Percentiles rank a stretch among this genome's conserved stretches.
These are phyloP conservation scores for Apodemia zela DNA, from an alignment of 2,888 invertebrate genomes.

Conservation along the genomic window DNA sequence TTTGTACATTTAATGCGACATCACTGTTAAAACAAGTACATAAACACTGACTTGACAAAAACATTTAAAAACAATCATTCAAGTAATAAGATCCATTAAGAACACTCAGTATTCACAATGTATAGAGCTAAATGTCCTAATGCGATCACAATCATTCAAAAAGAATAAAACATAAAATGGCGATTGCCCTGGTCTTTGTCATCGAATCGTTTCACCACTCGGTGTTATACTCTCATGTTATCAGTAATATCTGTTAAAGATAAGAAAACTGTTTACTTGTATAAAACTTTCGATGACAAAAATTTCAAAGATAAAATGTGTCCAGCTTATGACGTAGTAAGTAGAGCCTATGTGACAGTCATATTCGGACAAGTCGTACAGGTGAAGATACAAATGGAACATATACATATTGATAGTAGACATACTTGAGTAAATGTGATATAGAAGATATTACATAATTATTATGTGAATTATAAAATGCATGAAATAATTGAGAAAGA, in stretches of 20 bases:
- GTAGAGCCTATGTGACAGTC: conserved; percentile 43
- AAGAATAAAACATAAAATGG: conserved; percentile 56
- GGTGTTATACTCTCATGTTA: neutral
- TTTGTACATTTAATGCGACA: conserved; percentile 45
- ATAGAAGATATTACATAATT: conserved; percentile 42
- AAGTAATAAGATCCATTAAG: conserved; percentile 50
- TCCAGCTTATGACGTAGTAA: conserved; percentile 48
- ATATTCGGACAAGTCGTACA: conserved; percentile 45
- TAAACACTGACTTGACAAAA: conserved; percentile 49
- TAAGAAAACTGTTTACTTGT: neutral
- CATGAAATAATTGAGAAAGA: conserved; percentile 45
- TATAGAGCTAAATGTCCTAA: conserved; percentile 53
- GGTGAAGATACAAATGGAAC: conserved; percentile 46
- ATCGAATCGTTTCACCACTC: conserved; percentile 32
- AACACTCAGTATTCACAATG: conserved; percentile 63
- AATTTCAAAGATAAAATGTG: conserved; percentile 41
- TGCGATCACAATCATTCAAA: conserved; percentile 66
- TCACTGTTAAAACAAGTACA: conserved; percentile 48
- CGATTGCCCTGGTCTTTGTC: conserved; percentile 50
- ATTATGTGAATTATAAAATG: conserved; percentile 47
- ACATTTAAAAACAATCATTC: conserved; percentile 67
- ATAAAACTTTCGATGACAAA: conserved; percentile 45
- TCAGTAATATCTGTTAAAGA: too few relatives aligned
- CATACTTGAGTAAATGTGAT: conserved; percentile 40
- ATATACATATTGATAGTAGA: conserved; percentile 41